Base-by-base conservation (phyloP, 2,888 invertebrate genomes). In the Erebia epiphron region DNA sequence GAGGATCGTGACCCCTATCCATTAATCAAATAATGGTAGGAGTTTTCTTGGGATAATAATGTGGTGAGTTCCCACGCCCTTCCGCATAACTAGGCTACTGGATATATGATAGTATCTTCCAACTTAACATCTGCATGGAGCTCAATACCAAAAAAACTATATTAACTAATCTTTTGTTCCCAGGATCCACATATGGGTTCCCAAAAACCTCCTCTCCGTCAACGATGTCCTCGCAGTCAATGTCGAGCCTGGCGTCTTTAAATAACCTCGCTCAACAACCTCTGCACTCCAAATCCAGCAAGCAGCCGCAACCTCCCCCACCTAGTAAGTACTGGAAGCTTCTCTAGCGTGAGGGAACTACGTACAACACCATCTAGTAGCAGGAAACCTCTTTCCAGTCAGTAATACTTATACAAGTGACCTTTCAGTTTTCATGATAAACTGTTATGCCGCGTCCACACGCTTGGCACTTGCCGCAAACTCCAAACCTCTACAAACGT, bases 171-270 rank as follows among this genome's bases (percentile, higher is more conserved):
- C 11, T 21, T 14, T 18, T 46, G 16, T 61, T 61, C 79, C 4
- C 86, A 93, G 93, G 93, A 74, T 82, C 93, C 1, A 87, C 89
- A 1, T 94, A 94, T 75, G 92, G 92, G 41, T 89, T 93, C 75
- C 94, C 94, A 41, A 93, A 93, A 80, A 93, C 94, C 0, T 94
- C 94, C 0, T 93, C 94, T 0, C 94, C 93, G 0, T 93, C 93
- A 1, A 82, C 87, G 10, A 89, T 92, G 89, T 92, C 92, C 73
- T 85, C 89, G 0, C 89, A 89, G 72, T 89, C 92, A 1, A 77
- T 93, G 65, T 92, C 93, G 1, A 88, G 88, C 65, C 76, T 93
- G 68, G 92, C 93, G 0, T 92, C 92, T 0, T 84, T 93, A 50
- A 93, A 92, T 80, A 93, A 86, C 75, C 79, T 93, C 68, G 93